phyloP scores from a whole-genome alignment of 1,140 invertebrate genomes.

The Chironomus tepperi region DNA sequence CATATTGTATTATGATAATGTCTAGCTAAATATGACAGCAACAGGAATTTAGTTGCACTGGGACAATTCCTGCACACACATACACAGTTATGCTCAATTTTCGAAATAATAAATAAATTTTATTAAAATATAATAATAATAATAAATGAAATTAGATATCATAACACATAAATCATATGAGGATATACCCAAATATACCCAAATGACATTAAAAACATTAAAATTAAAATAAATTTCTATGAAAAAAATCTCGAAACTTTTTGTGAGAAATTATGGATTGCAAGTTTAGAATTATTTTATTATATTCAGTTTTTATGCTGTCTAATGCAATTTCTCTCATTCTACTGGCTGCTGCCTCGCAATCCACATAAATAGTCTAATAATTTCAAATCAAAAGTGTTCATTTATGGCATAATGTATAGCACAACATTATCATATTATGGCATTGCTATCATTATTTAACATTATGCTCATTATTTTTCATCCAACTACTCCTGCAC shows the following conservation, averaged over 20 bases:
- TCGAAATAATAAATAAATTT: no score
- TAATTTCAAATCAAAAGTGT: neutral
- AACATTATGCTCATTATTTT: neutral
- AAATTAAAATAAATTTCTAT: neutral
- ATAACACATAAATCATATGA: constrained; percentile 9
- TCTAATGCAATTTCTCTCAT: neutral
- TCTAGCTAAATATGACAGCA: neutral
- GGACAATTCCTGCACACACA: no score
- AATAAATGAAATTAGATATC: constrained; percentile 15
- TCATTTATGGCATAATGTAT: constrained; percentile 3
- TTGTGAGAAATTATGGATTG: neutral
- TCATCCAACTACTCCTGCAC: neutral
- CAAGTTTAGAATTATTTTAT: neutral
- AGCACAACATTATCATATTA: constrained; percentile 2
- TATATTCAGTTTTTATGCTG: no score
- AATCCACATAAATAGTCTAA: neutral
- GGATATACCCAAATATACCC: neutral
- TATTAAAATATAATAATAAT: neutral
- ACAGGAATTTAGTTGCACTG: neutral
- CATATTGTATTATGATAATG: neutral
- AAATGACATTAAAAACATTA: constrained; percentile 4
- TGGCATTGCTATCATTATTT: constrained; percentile 4
- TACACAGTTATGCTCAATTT: no score
- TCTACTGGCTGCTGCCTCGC: neutral
- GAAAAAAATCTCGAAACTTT: no score